Evolutionary conservation across 2,113 vertebrate species (phyloP).

Genomic region (Girardinichthys multiradiatus): DNA sequence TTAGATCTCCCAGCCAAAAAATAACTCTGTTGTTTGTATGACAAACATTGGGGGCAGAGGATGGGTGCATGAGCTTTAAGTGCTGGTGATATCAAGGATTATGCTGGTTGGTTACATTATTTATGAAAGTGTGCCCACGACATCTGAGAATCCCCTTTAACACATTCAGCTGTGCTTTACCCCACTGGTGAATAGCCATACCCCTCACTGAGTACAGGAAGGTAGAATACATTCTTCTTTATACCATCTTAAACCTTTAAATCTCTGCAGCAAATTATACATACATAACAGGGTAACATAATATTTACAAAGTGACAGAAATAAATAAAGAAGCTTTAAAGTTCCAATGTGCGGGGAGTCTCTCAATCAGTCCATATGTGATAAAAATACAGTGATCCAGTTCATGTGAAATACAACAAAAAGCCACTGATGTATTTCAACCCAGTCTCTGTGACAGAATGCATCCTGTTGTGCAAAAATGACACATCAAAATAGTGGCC

Average conservation of each 20-base stretch:
- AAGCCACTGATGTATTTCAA: conserved; percentile 40
- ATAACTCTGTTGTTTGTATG: conserved; percentile 74
- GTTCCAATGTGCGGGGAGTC: conserved; percentile 63
- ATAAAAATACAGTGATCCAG: conserved; percentile 29
- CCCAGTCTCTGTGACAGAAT: conserved; percentile 34
- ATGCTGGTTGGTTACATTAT: conserved; percentile 67
- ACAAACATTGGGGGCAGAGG: conserved; percentile 73
- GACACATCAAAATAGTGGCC: conserved; percentile 41
- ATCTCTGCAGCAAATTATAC: conserved; percentile 45
- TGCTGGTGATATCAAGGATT: conserved; percentile 74
- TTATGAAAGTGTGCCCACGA: conserved; percentile 44
- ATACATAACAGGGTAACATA: conserved; percentile 49
- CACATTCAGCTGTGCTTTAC: conserved; percentile 47
- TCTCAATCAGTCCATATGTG: conserved; percentile 37
- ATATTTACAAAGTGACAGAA: conserved; percentile 73
- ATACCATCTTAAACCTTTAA: conserved; percentile 43
- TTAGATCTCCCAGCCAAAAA: conserved; percentile 56
- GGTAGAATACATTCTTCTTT: conserved; percentile 62
- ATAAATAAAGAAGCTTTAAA: conserved; percentile 58
- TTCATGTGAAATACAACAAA: conserved; percentile 38
- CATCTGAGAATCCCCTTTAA: conserved; percentile 38
- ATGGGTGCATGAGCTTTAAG: conserved; percentile 56
- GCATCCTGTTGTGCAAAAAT: conserved; percentile 43
- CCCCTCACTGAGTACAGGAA: conserved; percentile 44
- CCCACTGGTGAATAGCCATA: conserved; percentile 37